These are phyloP conservation scores for Sialis fuliginosa DNA, from an alignment of 2,888 invertebrate species.

Conservation along the genomic window DNA sequence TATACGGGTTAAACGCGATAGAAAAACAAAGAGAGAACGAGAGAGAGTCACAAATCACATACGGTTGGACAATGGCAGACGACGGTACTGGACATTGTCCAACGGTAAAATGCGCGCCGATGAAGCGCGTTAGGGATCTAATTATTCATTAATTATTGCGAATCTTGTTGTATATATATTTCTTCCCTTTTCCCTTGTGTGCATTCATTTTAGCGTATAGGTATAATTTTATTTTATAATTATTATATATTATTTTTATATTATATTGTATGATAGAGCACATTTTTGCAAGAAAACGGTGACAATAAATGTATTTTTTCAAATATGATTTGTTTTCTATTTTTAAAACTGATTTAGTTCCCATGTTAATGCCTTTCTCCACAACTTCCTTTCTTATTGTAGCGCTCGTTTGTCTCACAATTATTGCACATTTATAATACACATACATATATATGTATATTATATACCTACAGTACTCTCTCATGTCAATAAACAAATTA, in stretches of 20 bases:
- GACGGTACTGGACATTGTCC: not conserved
- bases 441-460: too few relatives aligned
- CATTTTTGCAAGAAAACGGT: slow-evolving; percentile 7
- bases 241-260: slow-evolving; percentile 5
- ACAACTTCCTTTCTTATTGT: too few relatives aligned
- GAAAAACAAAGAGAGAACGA: not conserved
- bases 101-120: not conserved
- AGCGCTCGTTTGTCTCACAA: too few relatives aligned
- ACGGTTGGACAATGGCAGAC: not conserved
- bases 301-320: slow-evolving; percentile 7
- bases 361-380: too few relatives aligned
- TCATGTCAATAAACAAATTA: too few relatives aligned
- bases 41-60: not conserved
- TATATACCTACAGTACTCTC: too few relatives aligned
- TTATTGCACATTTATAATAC: too few relatives aligned
- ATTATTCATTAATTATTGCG: not conserved
- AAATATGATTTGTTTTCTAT: not conserved
- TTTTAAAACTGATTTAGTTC: too few relatives aligned
- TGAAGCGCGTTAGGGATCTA: not conserved
- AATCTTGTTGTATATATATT: slow-evolving; percentile 1
- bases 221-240: slow-evolving; percentile 1
- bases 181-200: not conserved
- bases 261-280: slow-evolving; percentile 1
- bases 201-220: not conserved
- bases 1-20: not conserved